Evolutionary conservation across 2,888 invertebrate genomes (phyloP), one percentile per base, ranked within the genome.

Genomic region (Conops quadrifasciatus): DNA sequence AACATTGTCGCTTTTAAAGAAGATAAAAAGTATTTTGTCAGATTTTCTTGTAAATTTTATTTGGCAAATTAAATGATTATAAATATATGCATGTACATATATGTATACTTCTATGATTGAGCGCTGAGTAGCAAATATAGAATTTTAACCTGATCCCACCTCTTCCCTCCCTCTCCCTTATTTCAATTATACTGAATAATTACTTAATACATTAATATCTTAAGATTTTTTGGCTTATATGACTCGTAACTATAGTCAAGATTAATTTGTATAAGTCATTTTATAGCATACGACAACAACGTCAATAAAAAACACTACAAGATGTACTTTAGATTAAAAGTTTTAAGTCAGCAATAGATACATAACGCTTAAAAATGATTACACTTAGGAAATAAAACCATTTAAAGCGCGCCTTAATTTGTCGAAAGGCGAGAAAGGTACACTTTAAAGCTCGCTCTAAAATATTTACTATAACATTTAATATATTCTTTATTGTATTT

Each of bases 341-440:
- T 63, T n/a, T 30, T 28, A 28, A 51, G 53, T 30, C 26, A 66
- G 15, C 24, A 56, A 24, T 63, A 24, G 2, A 47, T 15, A 26
- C n/a, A 62, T 62, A 53, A 43, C 36, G 49, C 30, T 47, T 47
- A 49, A 64, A 28, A 64, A 64, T 28, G 51, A 53, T 66, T 53
- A 66, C 66, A 66, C 49, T 64, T 28, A 64, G 28, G n/a, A 49
- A 64, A 26, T 26, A 16, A 26, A 51, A n/a, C 51, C 28, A 26
- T 53, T 66, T 36, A 66, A 47, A 63, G 47, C 26, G 26, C 45
- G 15, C 45, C 45, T 63, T 51, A 21, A 53, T 63, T 66, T 53
- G 53, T 53, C 66, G 53, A 36, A n/a, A 56, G 19, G 15, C 11
- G 16, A 26, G 16, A 4, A 36, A 36, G 9, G 4, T 36, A 58